Evolutionary conservation across 37 sponge, comb jelly and placozoan species (phyloP), one percentile per base, ranked within the genome.

Genomic region (Hormiphora californensis): DNA sequence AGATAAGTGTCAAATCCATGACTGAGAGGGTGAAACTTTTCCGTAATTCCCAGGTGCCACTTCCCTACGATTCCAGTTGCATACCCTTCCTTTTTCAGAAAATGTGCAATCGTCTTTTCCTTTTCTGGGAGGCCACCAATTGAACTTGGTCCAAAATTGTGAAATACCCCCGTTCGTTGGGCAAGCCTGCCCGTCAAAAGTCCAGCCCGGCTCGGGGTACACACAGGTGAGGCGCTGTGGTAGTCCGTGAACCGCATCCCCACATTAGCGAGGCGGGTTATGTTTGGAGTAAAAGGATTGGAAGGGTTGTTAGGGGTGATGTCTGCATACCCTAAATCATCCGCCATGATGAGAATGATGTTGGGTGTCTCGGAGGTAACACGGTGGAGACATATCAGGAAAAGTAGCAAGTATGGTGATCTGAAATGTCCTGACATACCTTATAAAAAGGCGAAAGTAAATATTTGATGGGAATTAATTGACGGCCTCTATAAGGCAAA

Each of bases 191-290:
- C 91, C 36, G 91, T 91, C 11, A 91, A 85, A 9, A 91, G 85
- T 22, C 89, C 89, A 87, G 89, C 87, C 11, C 91, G 51, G 17
- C 89, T 87, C 22, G 91, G 91, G 12, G 91, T 89, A 36, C 91
- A 91, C 43, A 91, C 89, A 0, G 87, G 73, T 33, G 87, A 88
- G 38, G 89, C 88, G 85, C 89, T 87, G 89, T 91, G 89, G 86
- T 89, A 91, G 88, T 91, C 89, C 33, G 91, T 91, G 41, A 88
- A 87, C 78, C 85, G 89, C 39, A 86, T 55, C 17, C 91, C 91
- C 39, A 35, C 81, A 23, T 41, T 32, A 37, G 91, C 89, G 9
- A 91, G 69, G 7, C 15, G 4, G 41, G 86, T 89, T 27, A 91
- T 88, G 65, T 91, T 89, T 69, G 63, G 49, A 85, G 85, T 54